These are phyloP conservation scores for Chaetodon trifascialis DNA, from an alignment of 2,113 vertebrate genomes.

Conservation along the genomic window DNA sequence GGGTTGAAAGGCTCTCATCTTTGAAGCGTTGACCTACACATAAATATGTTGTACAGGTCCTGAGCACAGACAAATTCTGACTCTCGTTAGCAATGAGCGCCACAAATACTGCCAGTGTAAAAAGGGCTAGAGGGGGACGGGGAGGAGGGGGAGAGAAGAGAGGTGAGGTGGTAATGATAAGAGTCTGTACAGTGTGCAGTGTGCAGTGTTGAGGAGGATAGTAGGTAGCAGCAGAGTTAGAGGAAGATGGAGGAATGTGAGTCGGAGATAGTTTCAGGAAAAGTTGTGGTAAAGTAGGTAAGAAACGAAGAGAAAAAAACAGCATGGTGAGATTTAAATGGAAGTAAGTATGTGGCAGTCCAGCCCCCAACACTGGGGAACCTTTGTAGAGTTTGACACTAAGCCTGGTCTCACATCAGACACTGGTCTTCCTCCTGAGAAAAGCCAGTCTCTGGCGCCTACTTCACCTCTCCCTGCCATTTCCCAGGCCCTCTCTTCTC, in stretches of 20 bases:
- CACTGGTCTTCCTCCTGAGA: conserved; percentile 48
- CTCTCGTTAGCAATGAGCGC: conserved; percentile 79
- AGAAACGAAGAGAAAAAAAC: conserved; percentile 21
- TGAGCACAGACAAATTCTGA: conserved; percentile 83
- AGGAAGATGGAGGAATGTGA: conserved; percentile 28
- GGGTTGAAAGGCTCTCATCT: conserved; percentile 83
- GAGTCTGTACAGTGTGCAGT: conserved; percentile 25
- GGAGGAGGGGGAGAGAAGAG: conserved; percentile 8
- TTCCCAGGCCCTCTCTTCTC: conserved; percentile 74
- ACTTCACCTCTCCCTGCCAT: conserved; percentile 55
- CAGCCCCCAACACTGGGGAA: conserved; percentile 37
- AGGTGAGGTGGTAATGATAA: conserved; percentile 53
- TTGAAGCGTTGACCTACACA: conserved; percentile 86
- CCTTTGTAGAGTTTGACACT: conserved; percentile 51
- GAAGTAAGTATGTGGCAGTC: conserved; percentile 22
- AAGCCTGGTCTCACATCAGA: conserved; percentile 65
- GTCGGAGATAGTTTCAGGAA: conserved; percentile 35
- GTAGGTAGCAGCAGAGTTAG: conserved; percentile 18
- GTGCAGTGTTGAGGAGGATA: conserved; percentile 6
- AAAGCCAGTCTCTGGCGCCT: conserved; percentile 56
- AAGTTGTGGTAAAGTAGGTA: conserved; percentile 36
- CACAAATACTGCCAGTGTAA: conserved; percentile 69
- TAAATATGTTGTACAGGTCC: conserved; percentile 80
- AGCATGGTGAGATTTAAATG: conserved; percentile 18
- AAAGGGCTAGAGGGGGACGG: conserved; percentile 28